Percentiles rank a stretch among this genome's conserved stretches.
phyloP scores from a whole-genome alignment of 1,140 invertebrate genomes.

The Andrena cerasifolii region DNA sequence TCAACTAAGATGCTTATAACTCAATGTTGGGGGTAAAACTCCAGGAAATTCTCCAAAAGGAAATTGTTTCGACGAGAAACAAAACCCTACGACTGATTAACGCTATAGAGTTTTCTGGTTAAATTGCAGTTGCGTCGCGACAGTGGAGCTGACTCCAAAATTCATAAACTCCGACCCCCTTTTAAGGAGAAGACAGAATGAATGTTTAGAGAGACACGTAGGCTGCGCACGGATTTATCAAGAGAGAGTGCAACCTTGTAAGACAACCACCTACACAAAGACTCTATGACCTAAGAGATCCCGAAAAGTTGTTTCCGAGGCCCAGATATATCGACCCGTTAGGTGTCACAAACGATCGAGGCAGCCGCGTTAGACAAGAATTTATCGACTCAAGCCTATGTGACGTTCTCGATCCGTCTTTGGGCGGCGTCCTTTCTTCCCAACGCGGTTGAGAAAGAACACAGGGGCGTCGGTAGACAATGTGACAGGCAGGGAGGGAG shows the following conservation, averaged over 20 bases:
- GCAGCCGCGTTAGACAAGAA: constrained; percentile 35
- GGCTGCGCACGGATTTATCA: no score
- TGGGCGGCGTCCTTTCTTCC: not conserved
- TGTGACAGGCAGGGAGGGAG: constrained; percentile 11
- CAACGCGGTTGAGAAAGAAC: constrained; percentile 21
- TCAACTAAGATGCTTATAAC: no score
- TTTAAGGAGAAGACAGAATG: no score
- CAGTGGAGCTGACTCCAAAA: no score
- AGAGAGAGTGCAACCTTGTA: not conserved
- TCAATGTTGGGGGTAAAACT: no score
- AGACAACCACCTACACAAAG: constrained; percentile 1
- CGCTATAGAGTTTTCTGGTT: no score
- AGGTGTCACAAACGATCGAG: constrained; percentile 12
- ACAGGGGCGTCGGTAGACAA: constrained; percentile 28
- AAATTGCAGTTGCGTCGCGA: no score
- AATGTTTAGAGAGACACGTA: no score
- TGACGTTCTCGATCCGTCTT: constrained; percentile 55
- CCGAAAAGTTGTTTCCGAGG: constrained; percentile 2
- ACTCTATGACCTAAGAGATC: not conserved
- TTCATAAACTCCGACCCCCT: no score
- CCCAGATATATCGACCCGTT: constrained; percentile 54
- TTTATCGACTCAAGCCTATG: constrained; percentile 55
- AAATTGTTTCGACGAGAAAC: no score
- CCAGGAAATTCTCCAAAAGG: no score
- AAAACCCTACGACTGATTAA: no score